Conservation (phyloP, 2,888 invertebrate genomes). For the Torymus auratus region DNA sequence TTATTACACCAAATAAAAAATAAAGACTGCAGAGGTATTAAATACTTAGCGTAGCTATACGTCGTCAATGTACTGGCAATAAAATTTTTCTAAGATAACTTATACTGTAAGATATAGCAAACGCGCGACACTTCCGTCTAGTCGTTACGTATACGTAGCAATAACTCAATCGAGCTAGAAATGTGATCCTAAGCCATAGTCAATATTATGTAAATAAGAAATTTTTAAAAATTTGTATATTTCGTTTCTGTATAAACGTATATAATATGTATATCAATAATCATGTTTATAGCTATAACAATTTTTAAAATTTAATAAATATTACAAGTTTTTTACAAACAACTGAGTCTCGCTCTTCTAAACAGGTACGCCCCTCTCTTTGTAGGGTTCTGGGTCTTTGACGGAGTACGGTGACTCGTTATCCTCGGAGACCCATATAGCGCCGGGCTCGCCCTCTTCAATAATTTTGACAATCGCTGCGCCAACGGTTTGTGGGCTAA, state of each 20-base stretch:
- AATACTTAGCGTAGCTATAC: too few species aligned
- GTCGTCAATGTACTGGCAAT: too few species aligned
- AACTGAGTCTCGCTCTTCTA: neutral
- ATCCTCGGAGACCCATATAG: constrained; percentile 71
- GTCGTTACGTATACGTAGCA: too few species aligned
- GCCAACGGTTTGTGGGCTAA: constrained; percentile 70
- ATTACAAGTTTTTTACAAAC: constrained; percentile 29
- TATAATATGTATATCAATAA: constrained; percentile 7
- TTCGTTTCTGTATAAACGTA: constrained; percentile 5
- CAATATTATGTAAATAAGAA: constrained; percentile 1
- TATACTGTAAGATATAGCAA: too few species aligned
- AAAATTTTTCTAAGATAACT: neutral
- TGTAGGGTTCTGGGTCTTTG: constrained; percentile 64
- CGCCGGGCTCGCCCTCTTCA: constrained; percentile 67
- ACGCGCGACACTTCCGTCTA: too few species aligned
- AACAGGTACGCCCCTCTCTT: constrained; percentile 39
- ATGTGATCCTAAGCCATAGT: neutral
- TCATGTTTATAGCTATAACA: neutral
- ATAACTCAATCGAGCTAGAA: neutral
- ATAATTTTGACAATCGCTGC: constrained; percentile 69
- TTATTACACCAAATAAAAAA: too few species aligned
- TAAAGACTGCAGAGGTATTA: too few species aligned
- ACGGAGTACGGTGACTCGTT: constrained; percentile 69
- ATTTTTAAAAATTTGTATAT: constrained; percentile 1
- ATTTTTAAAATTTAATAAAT: constrained; percentile 44